Evolutionary conservation across 1,140 invertebrate genomes (phyloP).

Genomic region (Gonioctena quinquepunctata): DNA sequence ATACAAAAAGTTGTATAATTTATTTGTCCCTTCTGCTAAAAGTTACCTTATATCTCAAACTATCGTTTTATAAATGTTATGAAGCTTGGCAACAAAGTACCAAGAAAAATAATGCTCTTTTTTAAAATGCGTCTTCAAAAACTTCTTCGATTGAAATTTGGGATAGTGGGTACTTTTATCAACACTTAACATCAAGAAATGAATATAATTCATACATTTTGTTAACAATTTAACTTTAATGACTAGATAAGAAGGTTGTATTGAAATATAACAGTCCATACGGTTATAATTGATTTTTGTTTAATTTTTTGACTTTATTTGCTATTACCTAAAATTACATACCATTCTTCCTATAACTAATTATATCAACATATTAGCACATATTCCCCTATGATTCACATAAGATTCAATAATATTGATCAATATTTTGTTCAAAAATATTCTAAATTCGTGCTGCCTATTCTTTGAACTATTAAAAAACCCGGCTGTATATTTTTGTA

Average conservation of each 20-base stretch:
- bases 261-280: constrained; percentile 2
- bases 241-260: constrained; percentile 10
- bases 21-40: too few species aligned
- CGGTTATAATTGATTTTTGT: not conserved
- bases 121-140: too few species aligned
- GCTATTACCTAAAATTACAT: not conserved
- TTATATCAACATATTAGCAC: not conserved
- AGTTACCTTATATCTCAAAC: too few species aligned
- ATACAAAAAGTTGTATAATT: too few species aligned
- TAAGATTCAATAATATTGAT: not conserved
- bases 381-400: not conserved
- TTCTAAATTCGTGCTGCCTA: not conserved
- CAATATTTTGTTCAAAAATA: not conserved
- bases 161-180: too few species aligned
- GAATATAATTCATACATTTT: not conserved
- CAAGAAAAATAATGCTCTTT: too few species aligned
- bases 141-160: too few species aligned
- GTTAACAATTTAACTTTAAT: constrained; percentile 11
- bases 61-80: too few species aligned
- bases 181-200: not conserved
- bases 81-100: too few species aligned
- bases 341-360: not conserved
- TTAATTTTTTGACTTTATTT: not conserved
- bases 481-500: not conserved
- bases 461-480: not conserved